Evolutionary conservation across 2,113 vertebrate genomes (phyloP).

Genomic region (Mixornis gularis): DNA sequence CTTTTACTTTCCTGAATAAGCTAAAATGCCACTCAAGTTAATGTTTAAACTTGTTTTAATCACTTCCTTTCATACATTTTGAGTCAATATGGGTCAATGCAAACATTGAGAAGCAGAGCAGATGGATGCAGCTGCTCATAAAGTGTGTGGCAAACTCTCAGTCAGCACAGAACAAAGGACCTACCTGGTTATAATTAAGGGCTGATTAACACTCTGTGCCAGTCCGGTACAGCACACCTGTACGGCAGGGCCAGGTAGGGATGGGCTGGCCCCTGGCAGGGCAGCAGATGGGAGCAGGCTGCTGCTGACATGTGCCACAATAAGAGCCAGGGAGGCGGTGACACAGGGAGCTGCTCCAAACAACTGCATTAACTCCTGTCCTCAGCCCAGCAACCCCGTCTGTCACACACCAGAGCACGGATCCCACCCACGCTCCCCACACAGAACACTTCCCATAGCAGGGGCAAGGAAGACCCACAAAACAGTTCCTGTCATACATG

Average conservation of each 20-base stretch:
- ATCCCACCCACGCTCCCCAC: fast-evolving
- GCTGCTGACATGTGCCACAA: conserved; percentile 77
- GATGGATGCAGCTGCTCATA: conserved; percentile 79
- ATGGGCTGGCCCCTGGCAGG: conserved; percentile 19
- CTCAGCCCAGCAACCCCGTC: conserved; percentile 57
- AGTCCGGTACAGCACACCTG: conserved; percentile 79
- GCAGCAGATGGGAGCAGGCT: conserved; percentile 82
- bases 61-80: conserved; percentile 72
- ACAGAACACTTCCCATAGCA: fast-evolving
- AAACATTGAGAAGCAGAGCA: conserved; percentile 79
- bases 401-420: conserved; percentile 5
- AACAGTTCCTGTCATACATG: fast-evolving
- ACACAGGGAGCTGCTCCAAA: conserved; percentile 67
- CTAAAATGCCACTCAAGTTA: conserved; percentile 68
- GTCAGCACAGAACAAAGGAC: conserved; percentile 78
- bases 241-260: conserved; percentile 72
- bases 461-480: too few species aligned
- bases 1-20: conserved; percentile 48
- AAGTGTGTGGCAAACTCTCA: conserved; percentile 62
- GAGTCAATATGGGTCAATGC: conserved; percentile 72
- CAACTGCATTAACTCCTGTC: conserved; percentile 56
- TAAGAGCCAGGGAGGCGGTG: conserved; percentile 65
- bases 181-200: conserved; percentile 76
- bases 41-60: conserved; percentile 81
- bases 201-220: conserved; percentile 70